Base-by-base conservation (phyloP, 2,888 invertebrate genomes). In the Allygus modestus region DNA sequence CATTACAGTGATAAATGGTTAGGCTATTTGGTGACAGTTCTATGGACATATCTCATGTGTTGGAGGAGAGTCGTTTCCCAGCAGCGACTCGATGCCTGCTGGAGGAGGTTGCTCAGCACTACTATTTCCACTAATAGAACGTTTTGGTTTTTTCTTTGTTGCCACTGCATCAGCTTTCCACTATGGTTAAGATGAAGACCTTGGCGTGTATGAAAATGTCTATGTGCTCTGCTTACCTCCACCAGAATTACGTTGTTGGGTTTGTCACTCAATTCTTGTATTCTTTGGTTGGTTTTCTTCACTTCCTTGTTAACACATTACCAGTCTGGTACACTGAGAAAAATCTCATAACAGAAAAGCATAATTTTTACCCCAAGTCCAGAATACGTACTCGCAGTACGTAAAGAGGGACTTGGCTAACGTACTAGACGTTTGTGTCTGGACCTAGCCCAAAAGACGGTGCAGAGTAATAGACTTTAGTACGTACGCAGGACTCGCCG, bases 271-370 rank as follows among this genome's bases (percentile, higher is more conserved):
- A 73, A 43, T 37, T 41, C 23, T 41, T 73, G 31, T 23, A 73
- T 20, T 37, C 23, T 4, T 37, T 43, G n/a, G 17, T 73, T 73
- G 20, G 73, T 73, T 23, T 23, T 73, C 15, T 5, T 43, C 11
- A 73, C 73, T 73, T 73, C 41, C 1, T 41, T n/a, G 12, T 33
- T 73, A 12, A 73, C 73, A 73, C 73, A 73, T 5, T 41, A 73
- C 73, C 73, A 73, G 9, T 73, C 73, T 11, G 41, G 73, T 23
- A 73, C n/a, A n/a, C n/a, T n/a, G n/a, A n/a, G n/a, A n/a, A n/a
- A n/a, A n/a, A n/a, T n/a, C n/a, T n/a, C n/a, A n/a, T n/a, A n/a
- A n/a, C n/a, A n/a, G n/a, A n/a, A n/a, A n/a, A n/a, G n/a, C n/a
- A n/a, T n/a, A n/a, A n/a, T n/a, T n/a, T n/a, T n/a, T n/a, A n/a